Percentiles rank a stretch among this genome's conserved stretches.
These are phyloP conservation scores for Malthinus flaveolus DNA, from an alignment of 2,888 invertebrate genomes.

Conservation along the genomic window DNA sequence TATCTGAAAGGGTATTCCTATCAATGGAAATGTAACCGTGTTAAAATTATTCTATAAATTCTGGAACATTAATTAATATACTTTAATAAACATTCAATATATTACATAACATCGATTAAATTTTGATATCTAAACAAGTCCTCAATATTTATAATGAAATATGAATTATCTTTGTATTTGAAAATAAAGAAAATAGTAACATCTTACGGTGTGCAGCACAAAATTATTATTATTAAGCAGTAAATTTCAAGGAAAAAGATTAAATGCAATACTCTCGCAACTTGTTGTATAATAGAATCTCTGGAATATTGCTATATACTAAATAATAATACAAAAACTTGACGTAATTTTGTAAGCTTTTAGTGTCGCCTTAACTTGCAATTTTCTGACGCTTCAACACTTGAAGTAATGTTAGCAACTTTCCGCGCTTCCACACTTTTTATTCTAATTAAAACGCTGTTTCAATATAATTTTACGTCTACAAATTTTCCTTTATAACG, in stretches of 20 bases:
- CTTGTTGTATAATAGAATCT: conserved; percentile 5
- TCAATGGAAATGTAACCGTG: not conserved
- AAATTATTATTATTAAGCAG: not conserved
- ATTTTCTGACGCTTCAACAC: conserved; percentile 8
- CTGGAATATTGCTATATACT: conserved; percentile 10
- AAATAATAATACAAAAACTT: conserved; percentile 14
- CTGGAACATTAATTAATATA: not conserved
- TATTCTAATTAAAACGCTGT: conserved; percentile 16
- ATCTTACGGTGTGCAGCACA: too few relatives aligned
- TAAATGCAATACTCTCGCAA: conserved; percentile 9
- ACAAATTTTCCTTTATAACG: too few relatives aligned
- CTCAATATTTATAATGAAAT: not conserved
- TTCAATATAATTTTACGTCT: not conserved
- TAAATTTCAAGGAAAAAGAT: not conserved
- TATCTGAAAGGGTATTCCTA: too few relatives aligned
- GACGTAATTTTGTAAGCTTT: conserved; percentile 18
- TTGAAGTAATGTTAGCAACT: conserved; percentile 1
- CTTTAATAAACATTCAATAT: not conserved
- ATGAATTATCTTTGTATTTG: too few relatives aligned
- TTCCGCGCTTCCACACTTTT: conserved; percentile 11
- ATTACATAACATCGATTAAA: not conserved
- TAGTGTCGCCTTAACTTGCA: conserved; percentile 16
- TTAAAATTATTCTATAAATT: not conserved
- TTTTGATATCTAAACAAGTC: too few relatives aligned
- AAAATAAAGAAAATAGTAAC: too few relatives aligned